Percentiles rank a stretch among this genome's conserved stretches.
phyloP scores from a whole-genome alignment of 2,113 vertebrate genomes.

The Melanerpes aurifrons region DNA sequence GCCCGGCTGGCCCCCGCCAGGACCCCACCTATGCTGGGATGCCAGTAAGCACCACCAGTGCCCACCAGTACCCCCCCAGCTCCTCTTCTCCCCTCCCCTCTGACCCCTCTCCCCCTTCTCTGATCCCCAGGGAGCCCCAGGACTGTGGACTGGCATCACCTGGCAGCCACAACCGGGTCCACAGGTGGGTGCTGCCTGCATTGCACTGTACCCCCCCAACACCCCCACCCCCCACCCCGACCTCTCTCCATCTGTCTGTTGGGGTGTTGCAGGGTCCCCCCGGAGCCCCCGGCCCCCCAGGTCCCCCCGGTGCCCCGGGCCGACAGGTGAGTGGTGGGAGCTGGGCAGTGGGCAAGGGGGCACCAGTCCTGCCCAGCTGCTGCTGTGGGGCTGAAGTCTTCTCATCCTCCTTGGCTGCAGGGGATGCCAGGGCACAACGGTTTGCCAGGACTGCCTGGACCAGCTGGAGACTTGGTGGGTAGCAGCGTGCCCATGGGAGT shows the following conservation, averaged over 20 bases:
- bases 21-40: constrained; percentile 79
- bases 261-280: constrained; percentile 86
- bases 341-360: fast-evolving
- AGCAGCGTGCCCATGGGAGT: not conserved
- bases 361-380: fast-evolving
- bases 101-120: constrained; percentile 64
- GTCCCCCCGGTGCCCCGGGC: constrained; percentile 83
- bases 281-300: constrained; percentile 87
- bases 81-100: not conserved
- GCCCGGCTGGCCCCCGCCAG: constrained; percentile 70
- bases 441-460: constrained; percentile 88
- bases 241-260: not conserved
- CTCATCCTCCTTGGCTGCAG: constrained; percentile 82
- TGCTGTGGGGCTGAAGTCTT: not conserved
- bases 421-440: constrained; percentile 93
- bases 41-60: constrained; percentile 80
- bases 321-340: constrained; percentile 79
- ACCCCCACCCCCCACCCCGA: fast-evolving
- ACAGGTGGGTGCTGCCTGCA: constrained; percentile 82
- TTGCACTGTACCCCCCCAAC: not conserved
- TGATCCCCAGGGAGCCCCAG: constrained; percentile 88
- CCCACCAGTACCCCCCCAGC: fast-evolving
- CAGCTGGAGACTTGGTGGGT: constrained; percentile 87
- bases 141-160: constrained; percentile 78
- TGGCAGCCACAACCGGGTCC: constrained; percentile 86